Base-by-base conservation (phyloP, 2,888 invertebrate species). In the Aphidius colemani region DNA sequence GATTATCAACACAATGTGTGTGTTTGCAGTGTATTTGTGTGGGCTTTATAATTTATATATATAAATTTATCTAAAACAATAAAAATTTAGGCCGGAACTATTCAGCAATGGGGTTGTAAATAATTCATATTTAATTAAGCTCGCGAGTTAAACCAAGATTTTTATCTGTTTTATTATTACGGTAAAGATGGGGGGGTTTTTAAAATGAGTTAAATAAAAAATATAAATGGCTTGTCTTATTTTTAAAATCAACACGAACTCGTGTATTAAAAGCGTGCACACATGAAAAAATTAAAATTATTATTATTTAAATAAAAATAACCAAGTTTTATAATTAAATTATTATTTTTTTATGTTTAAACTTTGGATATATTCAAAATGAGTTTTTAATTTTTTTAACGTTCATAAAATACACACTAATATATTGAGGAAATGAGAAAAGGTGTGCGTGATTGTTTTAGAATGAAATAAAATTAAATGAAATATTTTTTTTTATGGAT, bases 121-220 rank as follows among this genome's bases (percentile, higher is more conserved):
- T 53, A 58, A 65, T 65, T 65, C 61, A 65, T 65, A 56, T 56
- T 57, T 61, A 58, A 61, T 61, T 61, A 64, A 40, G 59, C 30
- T 41, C 39, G 57, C 11, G 7, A 49, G 11, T 11, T n/a, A 6
- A 49, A n/a, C 7, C 3, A 11, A 11, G 6, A 49, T 30, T 30
- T 30, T 3, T 30, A 30, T 30, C 30, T 5, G 3, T 30, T 30
- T 30, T 30, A 30, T 30, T 30, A 30, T 30, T 30, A 30, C 5
- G 5, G 4, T 30, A 30, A 3, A 30, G 30, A 5, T 30, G 5
- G 2, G 30, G 30, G 30, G 30, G 5, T 1, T 30, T 30, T 30
- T 30, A 10, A 6, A 49, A n/a, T 13, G 49, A 30, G 5, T 30
- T 30, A 30, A 30, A 30, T 5, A 30, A 30, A 30, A 30, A 30